Base-by-base conservation (phyloP, 2,797 vertebrate genomes). In the Mus spretus region DNA sequence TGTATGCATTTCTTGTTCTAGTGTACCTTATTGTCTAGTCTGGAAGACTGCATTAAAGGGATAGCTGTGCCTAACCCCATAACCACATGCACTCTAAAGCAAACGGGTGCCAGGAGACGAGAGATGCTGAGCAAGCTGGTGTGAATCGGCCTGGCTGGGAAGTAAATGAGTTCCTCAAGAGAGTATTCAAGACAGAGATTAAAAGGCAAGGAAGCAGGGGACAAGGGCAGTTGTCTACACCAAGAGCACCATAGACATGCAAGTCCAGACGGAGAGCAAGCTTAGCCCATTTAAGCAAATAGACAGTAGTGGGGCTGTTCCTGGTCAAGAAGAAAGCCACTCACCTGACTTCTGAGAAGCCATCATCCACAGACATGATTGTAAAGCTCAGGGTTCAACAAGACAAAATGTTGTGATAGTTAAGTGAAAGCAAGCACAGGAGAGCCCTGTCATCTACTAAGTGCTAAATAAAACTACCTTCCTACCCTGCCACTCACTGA, bases 391-490 rank as follows among this genome's bases (percentile, higher is more conserved):
- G 44, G 8, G 34, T 61, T 28, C 0, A 3, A 53, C n/a, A 44
- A 26, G 57, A 40, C 57, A 92, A 61, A 74, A 37, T 37, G 20
- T 47, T 74, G 24, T 40, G 53, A 75, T 70, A 78, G 91, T 92
- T 93, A 82, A 91, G 72, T 88, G n/a, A 77, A 7, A 24, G 78
- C 50, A 67, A 34, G 24, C 85, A 26, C 40, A 78, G 20, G 53
- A 24, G 82, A 85, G 70, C 4, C 9, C 55, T 57, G 55, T n/a
- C 5, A 44, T 63, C 40, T 47, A 92, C 57, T 57, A 93, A 67
- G 91, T 84, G 44, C 44, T 91, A 67, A 95, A 83, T 89, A 83
- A 97, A 96, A 93, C 50, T 65, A 79, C 34, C 61, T 97, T 86
- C 20, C n/a, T 2, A 37, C 55, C 26, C 31, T 37, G 9, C 91